phyloP scores from a whole-genome alignment of 1,140 invertebrate genomes.

The Trachymyrmex cornetzi region DNA sequence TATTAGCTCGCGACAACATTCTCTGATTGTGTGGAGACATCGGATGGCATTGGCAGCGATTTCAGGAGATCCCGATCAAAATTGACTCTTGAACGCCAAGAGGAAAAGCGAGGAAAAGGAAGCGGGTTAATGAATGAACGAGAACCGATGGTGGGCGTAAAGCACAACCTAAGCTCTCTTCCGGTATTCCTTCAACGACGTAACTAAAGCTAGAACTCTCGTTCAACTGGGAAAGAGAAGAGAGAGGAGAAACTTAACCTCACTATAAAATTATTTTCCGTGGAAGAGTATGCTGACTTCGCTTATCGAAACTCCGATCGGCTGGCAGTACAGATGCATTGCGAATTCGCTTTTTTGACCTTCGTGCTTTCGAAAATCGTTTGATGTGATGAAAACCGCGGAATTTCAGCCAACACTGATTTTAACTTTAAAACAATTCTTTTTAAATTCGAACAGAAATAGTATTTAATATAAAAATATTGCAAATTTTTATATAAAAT shows the following conservation, averaged over 20 bases:
- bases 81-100: not conserved
- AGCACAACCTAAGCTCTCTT: conserved; percentile 45
- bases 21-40: conserved; percentile 23
- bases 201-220: conserved; percentile 42
- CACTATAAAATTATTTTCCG: conserved; percentile 3
- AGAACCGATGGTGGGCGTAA: conserved; percentile 62
- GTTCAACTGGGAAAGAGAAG: conserved; percentile 9
- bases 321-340: not conserved
- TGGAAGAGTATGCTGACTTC: not conserved
- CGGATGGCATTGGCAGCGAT: not conserved
- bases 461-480: not conserved
- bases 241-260: not conserved
- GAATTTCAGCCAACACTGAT: not conserved
- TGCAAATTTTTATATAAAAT: conserved; percentile 26
- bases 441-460: not conserved
- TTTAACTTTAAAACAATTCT: not conserved
- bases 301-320: conserved; percentile 13
- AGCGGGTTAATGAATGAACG: conserved; percentile 72
- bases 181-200: conserved; percentile 57
- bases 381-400: not conserved
- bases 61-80: conserved; percentile 20
- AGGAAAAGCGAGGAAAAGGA: conserved; percentile 42
- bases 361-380: not conserved
- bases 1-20: conserved; percentile 24
- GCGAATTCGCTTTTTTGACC: not conserved